Percentiles rank a stretch among this genome's conserved stretches.
phyloP scores from a whole-genome alignment of 1,140 invertebrate species.

The Cydia amplana region DNA sequence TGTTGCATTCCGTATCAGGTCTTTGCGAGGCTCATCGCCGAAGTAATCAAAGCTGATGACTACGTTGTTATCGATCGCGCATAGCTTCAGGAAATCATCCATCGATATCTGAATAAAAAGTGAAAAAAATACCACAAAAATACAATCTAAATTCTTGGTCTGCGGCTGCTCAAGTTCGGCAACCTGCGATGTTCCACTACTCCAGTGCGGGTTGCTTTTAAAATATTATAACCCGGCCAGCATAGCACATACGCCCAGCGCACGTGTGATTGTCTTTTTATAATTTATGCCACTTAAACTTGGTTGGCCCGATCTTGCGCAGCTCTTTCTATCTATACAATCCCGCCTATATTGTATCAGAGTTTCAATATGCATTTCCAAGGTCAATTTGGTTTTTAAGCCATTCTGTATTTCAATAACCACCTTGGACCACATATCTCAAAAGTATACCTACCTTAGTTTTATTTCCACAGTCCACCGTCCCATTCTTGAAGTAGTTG shows the following conservation, averaged over 20 bases:
- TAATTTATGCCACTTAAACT: too few species aligned
- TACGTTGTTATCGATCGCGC: slow-evolving; percentile 72
- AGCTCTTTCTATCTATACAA: too few species aligned
- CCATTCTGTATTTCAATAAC: background rate
- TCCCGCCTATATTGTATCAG: too few species aligned
- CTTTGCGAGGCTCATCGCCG: slow-evolving; percentile 71
- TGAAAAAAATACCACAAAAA: too few species aligned
- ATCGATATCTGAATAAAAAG: slow-evolving; percentile 51
- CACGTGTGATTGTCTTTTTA: background rate
- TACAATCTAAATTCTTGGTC: background rate
- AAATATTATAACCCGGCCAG: too few species aligned
- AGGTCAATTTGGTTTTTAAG: too few species aligned
- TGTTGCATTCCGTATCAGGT: slow-evolving; percentile 71
- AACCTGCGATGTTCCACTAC: too few species aligned
- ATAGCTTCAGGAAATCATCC: slow-evolving; percentile 59
- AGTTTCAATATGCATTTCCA: too few species aligned
- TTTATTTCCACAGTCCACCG: slow-evolving; percentile 72
- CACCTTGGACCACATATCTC: slow-evolving; percentile 12
- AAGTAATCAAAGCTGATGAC: slow-evolving; percentile 74
- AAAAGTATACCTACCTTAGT: slow-evolving; percentile 56
- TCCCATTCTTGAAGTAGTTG: slow-evolving; percentile 73
- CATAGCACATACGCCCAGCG: background rate
- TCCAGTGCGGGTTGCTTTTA: too few species aligned
- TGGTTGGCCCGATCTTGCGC: too few species aligned
- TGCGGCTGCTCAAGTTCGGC: too few species aligned